phyloP scores from a whole-genome alignment of 2,888 invertebrate genomes.

The Tetragnatha montana region DNA sequence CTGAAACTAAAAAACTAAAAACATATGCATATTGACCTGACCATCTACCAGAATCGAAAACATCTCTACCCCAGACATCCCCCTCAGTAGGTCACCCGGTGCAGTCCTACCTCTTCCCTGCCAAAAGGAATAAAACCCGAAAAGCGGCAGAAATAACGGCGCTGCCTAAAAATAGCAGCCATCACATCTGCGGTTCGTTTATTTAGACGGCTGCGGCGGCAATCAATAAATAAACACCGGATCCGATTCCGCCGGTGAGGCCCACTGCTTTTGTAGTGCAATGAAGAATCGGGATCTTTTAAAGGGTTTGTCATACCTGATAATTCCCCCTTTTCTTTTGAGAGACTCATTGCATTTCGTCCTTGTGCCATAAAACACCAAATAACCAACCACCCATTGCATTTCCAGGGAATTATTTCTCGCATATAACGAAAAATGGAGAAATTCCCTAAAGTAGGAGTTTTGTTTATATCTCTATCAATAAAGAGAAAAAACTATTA shows the following conservation, averaged over 20 bases:
- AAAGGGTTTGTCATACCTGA: too few relatives aligned
- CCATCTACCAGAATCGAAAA: too few relatives aligned
- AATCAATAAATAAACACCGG: slow-evolving; percentile 56
- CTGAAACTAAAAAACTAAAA: too few relatives aligned
- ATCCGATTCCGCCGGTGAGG: slow-evolving; percentile 1
- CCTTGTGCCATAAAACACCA: too few relatives aligned
- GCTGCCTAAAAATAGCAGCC: slow-evolving; percentile 40
- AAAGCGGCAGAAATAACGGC: slow-evolving; percentile 27
- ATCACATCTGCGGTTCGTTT: slow-evolving; percentile 9
- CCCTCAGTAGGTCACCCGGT: too few relatives aligned
- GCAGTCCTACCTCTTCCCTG: slow-evolving; percentile 29
- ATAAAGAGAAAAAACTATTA: too few relatives aligned
- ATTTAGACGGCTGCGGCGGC: slow-evolving; percentile 3
- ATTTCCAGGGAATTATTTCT: not conserved
- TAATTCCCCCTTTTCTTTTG: too few relatives aligned
- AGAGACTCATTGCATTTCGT: not conserved
- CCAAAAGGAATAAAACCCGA: not conserved
- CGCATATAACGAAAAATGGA: not conserved
- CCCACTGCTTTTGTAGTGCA: not conserved
- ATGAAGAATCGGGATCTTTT: not conserved
- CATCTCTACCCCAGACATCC: too few relatives aligned
- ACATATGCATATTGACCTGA: too few relatives aligned
- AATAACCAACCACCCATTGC: too few relatives aligned
- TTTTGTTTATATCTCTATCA: too few relatives aligned
- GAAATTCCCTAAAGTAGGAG: too few relatives aligned